These are phyloP conservation scores for Brachionus asplanchnoidis DNA, from an alignment of 1,140 invertebrate genomes.

Conservation along the genomic window DNA sequence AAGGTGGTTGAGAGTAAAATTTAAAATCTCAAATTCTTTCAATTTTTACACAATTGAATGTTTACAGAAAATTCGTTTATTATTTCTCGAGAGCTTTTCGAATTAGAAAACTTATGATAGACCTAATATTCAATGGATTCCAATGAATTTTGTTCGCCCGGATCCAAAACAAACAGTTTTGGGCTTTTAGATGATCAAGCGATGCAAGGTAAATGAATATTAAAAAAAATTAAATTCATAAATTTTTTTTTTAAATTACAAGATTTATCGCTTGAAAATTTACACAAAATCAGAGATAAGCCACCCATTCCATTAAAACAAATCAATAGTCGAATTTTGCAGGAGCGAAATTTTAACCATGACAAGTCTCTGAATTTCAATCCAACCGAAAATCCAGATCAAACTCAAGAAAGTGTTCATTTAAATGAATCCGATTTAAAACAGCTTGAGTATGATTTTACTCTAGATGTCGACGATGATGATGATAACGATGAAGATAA, in stretches of 20 bases:
- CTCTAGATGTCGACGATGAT: conserved; percentile 2
- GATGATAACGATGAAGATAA: conserved; percentile 24
- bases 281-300: conserved; percentile 17
- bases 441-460: conserved; percentile 32
- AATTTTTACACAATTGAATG: neutral
- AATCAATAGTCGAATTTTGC: conserved; percentile 1
- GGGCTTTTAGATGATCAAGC: conserved; percentile 14
- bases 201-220: neutral
- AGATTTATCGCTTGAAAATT: conserved; percentile 30
- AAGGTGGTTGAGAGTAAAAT: neutral
- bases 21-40: neutral
- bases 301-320: conserved; percentile 30
- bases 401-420: conserved; percentile 6
- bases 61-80: neutral
- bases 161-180: conserved; percentile 3
- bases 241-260: neutral
- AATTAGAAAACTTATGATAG: neutral
- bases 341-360: neutral
- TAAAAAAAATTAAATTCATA: neutral
- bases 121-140: neutral
- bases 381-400: neutral
- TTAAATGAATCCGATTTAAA: conserved; percentile 30
- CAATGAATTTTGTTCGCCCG: conserved; percentile 3
- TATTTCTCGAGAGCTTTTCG: neutral
- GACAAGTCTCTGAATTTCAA: neutral